These are phyloP conservation scores for Melolontha melolontha DNA, from an alignment of 2,888 invertebrate genomes.

Conservation along the genomic window DNA sequence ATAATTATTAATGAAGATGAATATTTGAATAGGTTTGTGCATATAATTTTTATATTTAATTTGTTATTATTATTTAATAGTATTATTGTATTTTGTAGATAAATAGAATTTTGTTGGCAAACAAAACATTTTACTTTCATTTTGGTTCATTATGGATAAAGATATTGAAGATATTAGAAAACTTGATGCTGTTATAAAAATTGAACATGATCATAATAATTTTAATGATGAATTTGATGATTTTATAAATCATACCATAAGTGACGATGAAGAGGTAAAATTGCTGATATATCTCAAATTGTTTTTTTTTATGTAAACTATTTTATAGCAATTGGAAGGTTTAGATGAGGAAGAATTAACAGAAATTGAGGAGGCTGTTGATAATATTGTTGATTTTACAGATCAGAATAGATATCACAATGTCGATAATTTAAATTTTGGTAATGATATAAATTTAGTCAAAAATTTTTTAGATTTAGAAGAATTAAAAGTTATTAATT, in stretches of 20 bases:
- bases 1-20: no score
- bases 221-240: conserved; percentile 43
- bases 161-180: conserved; percentile 41
- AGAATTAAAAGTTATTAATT: conserved; percentile 53
- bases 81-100: background rate
- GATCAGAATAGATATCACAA: conserved; percentile 19
- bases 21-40: no score
- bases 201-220: conserved; percentile 33
- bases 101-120: no score
- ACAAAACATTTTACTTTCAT: no score
- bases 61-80: conserved; percentile 1
- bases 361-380: conserved; percentile 26
- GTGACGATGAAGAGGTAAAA: conserved; percentile 43
- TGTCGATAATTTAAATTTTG: conserved; percentile 36
- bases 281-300: background rate
- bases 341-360: conserved; percentile 35
- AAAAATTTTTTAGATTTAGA: conserved; percentile 48
- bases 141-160: conserved; percentile 23
- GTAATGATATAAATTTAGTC: conserved; percentile 30
- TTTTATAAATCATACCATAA: conserved; percentile 38
- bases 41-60: no score
- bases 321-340: conserved; percentile 39
- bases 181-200: conserved; percentile 35
- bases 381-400: conserved; percentile 19
- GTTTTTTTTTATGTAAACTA: background rate